Percentiles rank a stretch among this genome's conserved stretches.
phyloP scores from a whole-genome alignment of 2,113 vertebrate genomes.

The Ciconia maguari region DNA sequence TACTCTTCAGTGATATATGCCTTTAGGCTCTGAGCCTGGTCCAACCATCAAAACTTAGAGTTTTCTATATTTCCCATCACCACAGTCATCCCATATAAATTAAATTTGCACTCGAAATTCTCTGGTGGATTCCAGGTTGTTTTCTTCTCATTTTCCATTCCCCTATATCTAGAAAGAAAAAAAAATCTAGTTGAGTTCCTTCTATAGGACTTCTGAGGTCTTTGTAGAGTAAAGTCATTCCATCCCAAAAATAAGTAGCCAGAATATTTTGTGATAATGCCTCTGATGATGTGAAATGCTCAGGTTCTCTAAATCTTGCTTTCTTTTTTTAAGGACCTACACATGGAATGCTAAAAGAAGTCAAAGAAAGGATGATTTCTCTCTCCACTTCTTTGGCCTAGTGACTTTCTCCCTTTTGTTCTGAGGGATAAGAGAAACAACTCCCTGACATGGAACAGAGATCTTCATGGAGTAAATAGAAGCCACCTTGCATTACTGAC shows the following conservation, averaged over 20 bases:
- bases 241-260: background rate
- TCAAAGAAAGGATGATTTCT: background rate
- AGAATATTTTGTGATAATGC: background rate
- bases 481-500: background rate
- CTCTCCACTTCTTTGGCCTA: background rate
- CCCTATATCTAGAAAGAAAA: background rate
- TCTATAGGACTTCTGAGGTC: background rate
- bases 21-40: conserved; percentile 58
- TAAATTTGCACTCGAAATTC: conserved; percentile 30
- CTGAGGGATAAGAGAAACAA: background rate
- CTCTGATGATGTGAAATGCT: background rate
- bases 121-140: conserved; percentile 35
- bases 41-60: conserved; percentile 36
- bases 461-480: background rate
- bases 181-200: background rate
- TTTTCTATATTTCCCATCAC: conserved; percentile 10
- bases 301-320: background rate
- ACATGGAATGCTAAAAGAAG: background rate
- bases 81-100: conserved; percentile 4
- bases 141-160: conserved; percentile 25
- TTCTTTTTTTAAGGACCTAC: background rate
- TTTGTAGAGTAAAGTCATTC: conserved; percentile 15
- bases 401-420: background rate
- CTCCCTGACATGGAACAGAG: background rate
- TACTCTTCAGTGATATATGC: conserved; percentile 63